Conservation (phyloP, 1,140 invertebrate genomes). For the Caenorhabditis tropicalis region DNA sequence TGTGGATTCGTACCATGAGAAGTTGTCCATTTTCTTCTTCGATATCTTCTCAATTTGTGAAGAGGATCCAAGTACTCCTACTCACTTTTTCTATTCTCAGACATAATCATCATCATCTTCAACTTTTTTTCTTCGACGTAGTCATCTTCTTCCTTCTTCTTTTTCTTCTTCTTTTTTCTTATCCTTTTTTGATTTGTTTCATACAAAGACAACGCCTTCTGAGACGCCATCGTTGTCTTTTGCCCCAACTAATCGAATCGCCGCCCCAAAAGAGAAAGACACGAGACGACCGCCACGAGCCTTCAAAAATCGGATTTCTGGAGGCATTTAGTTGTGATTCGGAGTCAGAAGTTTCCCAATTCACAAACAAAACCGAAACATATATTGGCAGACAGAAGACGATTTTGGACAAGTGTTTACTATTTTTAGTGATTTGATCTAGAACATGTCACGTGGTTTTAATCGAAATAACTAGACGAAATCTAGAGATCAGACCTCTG, state of each 20-base stretch:
- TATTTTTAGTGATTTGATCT: no score
- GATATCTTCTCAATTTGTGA: no score
- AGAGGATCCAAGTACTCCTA: not conserved
- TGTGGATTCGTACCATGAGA: no score
- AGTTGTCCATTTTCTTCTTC: no score
- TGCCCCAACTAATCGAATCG: constrained; percentile 18
- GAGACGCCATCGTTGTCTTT: not conserved
- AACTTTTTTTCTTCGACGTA: not conserved
- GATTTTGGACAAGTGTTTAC: no score
- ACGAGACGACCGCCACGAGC: not conserved
- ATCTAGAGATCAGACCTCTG: not conserved
- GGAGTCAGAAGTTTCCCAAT: not conserved
- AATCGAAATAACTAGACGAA: no score
- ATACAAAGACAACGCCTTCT: not conserved
- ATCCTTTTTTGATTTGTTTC: constrained; percentile 36
- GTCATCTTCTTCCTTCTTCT: not conserved
- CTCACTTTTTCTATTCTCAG: not conserved
- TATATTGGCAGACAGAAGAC: not conserved
- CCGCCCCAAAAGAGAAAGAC: not conserved
- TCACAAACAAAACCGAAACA: not conserved
- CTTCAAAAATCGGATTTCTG: not conserved
- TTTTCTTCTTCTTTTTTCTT: not conserved
- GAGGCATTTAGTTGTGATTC: not conserved
- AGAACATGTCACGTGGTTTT: no score
- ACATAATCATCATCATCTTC: not conserved